These are phyloP conservation scores for Eudorcas thomsonii DNA, from an alignment of 2,113 vertebrate genomes.

Conservation along the genomic window DNA sequence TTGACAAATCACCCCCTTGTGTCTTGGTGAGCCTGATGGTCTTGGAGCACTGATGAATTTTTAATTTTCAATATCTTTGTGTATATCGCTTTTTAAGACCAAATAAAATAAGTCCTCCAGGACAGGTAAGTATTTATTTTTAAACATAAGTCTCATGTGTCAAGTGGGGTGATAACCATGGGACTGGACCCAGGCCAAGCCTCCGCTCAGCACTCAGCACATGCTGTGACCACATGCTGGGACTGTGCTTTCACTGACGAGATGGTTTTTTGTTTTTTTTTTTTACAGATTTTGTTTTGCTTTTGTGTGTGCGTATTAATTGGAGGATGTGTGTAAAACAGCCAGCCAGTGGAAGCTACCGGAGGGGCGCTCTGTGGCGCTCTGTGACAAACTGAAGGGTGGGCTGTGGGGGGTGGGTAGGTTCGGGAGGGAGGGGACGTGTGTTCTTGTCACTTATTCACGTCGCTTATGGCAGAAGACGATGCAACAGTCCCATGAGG, in stretches of 20 bases:
- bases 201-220: rapidly evolving
- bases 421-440: background rate
- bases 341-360: background rate
- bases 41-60: background rate
- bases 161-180: rapidly evolving
- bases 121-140: background rate
- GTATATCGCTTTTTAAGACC: background rate
- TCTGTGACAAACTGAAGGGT: background rate
- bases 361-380: background rate
- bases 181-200: background rate
- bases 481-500: background rate
- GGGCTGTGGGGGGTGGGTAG: rapidly evolving
- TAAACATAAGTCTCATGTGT: background rate
- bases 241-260: rapidly evolving
- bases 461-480: background rate
- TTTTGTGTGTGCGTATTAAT: background rate
- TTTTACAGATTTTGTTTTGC: background rate
- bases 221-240: rapidly evolving
- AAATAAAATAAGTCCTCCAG: background rate
- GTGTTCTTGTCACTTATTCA: background rate
- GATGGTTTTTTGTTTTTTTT: too few relatives aligned
- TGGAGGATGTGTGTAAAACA: background rate
- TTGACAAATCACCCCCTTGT: too few relatives aligned
- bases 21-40: rapidly evolving
- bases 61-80: background rate